Conservation (phyloP, 2,888 invertebrate genomes). For the Aleiodes leptofemur region DNA sequence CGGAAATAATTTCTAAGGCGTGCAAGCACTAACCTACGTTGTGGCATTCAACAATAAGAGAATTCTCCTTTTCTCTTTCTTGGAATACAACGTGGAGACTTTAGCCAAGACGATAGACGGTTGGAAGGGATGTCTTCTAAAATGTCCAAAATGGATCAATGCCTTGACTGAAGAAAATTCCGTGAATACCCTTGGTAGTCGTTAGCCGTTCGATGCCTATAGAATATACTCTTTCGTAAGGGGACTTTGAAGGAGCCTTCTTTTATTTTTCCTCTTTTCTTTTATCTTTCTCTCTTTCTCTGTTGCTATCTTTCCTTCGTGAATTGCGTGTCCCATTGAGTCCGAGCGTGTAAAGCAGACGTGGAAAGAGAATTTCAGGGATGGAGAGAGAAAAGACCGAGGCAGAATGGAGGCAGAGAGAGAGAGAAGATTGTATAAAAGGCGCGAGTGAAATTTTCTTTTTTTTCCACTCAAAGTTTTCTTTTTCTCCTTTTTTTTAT, state of each 20-base stretch:
- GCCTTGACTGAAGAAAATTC: neutral
- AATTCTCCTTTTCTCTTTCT: neutral
- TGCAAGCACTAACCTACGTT: neutral
- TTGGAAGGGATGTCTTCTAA: neutral
- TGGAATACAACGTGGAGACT: neutral
- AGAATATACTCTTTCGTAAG: neutral
- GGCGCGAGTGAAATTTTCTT: slow-evolving; percentile 30
- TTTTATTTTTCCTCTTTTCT: slow-evolving; percentile 18
- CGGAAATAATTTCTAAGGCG: slow-evolving; percentile 58
- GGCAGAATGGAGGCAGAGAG: slow-evolving; percentile 20
- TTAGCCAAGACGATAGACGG: neutral
- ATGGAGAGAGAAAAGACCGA: slow-evolving; percentile 15
- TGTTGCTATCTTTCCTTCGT: slow-evolving; percentile 35
- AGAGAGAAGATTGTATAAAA: neutral
- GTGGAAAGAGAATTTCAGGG: slow-evolving; percentile 43
- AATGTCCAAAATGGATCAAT: slow-evolving; percentile 1
- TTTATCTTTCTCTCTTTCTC: slow-evolving; percentile 32
- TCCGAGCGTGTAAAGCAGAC: slow-evolving; percentile 34
- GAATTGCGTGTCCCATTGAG: slow-evolving; percentile 38
- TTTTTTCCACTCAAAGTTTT: slow-evolving; percentile 33
- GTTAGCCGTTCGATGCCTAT: slow-evolving; percentile 34
- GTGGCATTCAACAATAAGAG: neutral
- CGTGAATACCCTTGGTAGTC: slow-evolving; percentile 1
- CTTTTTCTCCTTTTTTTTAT: slow-evolving; percentile 48
- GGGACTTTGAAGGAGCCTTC: slow-evolving; percentile 17